Conservation (phyloP, 2,113 vertebrate genomes). For the Campylomormyrus numenius region DNA sequence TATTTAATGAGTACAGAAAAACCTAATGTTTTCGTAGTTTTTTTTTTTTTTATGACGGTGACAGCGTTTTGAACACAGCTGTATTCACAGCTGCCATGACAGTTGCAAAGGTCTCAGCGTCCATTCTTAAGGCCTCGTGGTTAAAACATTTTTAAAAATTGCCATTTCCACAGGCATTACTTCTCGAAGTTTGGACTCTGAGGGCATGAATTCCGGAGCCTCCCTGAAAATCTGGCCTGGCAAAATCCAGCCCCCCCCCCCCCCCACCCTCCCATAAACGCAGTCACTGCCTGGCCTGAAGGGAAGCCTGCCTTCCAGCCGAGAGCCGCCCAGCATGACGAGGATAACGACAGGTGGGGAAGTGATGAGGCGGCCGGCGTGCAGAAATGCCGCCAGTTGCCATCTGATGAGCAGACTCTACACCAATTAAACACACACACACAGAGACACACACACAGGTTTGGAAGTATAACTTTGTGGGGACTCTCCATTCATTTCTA, state of each 20-base stretch:
- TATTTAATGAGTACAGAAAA: neutral
- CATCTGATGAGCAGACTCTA: neutral
- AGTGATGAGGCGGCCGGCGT: neutral
- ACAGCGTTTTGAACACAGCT: neutral
- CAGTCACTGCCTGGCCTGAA: neutral
- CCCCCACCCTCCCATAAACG: neutral
- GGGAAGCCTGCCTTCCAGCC: neutral
- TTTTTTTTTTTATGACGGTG: neutral
- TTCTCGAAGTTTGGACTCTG: neutral
- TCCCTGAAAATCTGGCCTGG: neutral
- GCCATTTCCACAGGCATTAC: neutral
- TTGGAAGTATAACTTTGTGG: neutral
- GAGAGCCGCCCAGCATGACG: too few species aligned
- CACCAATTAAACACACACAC: neutral
- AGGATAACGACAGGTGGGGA: neutral
- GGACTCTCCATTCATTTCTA: neutral
- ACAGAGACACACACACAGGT: neutral
- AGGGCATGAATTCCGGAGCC: neutral
- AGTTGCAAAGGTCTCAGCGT: neutral
- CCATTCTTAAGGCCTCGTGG: neutral
- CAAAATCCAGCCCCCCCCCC: neutral
- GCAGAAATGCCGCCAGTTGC: neutral
- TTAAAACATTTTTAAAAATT: neutral
- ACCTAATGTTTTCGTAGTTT: neutral
- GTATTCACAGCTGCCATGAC: neutral